phyloP scores from a whole-genome alignment of 2,888 invertebrate genomes.

The Dinocampus coccinellae region DNA sequence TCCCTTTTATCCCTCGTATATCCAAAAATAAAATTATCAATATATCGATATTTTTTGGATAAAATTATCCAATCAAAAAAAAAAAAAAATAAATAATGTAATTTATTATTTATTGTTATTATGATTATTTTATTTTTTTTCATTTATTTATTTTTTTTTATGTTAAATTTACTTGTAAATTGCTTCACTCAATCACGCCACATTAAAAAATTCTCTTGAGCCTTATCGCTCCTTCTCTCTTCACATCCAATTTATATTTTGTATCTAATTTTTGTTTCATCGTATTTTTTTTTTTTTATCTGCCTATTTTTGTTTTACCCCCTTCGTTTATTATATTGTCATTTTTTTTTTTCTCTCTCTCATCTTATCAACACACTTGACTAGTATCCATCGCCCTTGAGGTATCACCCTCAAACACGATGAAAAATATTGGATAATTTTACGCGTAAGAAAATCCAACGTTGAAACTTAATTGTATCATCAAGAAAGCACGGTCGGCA shows the following conservation, averaged over 20 bases:
- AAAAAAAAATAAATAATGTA: not conserved
- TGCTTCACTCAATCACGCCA: slow-evolving; percentile 6
- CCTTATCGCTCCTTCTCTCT: slow-evolving; percentile 20
- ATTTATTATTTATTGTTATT: no score
- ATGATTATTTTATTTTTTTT: no score
- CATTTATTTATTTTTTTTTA: not conserved
- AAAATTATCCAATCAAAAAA: not conserved
- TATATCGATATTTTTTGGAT: not conserved
- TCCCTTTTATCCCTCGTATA: not conserved
- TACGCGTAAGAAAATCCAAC: slow-evolving; percentile 62
- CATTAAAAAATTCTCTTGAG: no score
- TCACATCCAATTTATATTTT: slow-evolving; percentile 23
- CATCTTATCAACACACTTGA: slow-evolving; percentile 39
- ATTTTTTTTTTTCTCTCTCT: slow-evolving; percentile 19
- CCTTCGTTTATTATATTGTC: slow-evolving; percentile 10
- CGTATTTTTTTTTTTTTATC: slow-evolving; percentile 60
- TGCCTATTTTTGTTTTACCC: slow-evolving; percentile 47
- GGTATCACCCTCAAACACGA: slow-evolving; percentile 34
- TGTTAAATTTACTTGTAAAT: slow-evolving; percentile 12
- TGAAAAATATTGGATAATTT: slow-evolving; percentile 69
- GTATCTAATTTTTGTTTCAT: slow-evolving; percentile 58
- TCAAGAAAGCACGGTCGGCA: slow-evolving; percentile 53
- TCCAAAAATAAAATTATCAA: slow-evolving; percentile 4
- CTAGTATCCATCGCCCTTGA: slow-evolving; percentile 47
- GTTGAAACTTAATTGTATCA: slow-evolving; percentile 67